Conservation (phyloP, 2,888 invertebrate genomes). For the Drosophila robusta region DNA sequence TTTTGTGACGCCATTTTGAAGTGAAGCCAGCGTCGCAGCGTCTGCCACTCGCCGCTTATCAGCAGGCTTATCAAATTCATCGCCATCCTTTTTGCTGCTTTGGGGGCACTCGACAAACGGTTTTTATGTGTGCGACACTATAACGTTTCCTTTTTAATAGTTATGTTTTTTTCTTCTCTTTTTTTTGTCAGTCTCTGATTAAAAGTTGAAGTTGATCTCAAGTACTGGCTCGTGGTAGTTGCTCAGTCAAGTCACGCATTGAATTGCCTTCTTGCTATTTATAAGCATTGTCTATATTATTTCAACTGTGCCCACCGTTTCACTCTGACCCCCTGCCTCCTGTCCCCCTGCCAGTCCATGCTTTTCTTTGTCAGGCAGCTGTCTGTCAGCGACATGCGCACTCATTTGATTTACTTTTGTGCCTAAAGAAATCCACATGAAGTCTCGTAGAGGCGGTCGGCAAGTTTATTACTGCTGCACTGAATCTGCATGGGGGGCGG, state of each 20-base stretch:
- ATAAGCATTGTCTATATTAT: constrained; percentile 61
- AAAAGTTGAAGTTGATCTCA: constrained; percentile 70
- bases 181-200: constrained; percentile 71
- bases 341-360: background rate
- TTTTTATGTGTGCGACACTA: constrained; percentile 64
- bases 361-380: constrained; percentile 30
- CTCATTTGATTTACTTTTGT: constrained; percentile 72
- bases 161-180: constrained; percentile 40
- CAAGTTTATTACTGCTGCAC: constrained; percentile 58
- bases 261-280: constrained; percentile 67
- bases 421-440: constrained; percentile 53
- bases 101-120: constrained; percentile 42
- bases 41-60: constrained; percentile 58
- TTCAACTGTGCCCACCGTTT: background rate
- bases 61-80: constrained; percentile 78
- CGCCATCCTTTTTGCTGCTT: constrained; percentile 37
- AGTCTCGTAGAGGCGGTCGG: constrained; percentile 8
- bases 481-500: constrained; percentile 4
- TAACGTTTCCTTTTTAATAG: constrained; percentile 67
- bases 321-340: background rate
- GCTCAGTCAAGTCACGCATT: constrained; percentile 74
- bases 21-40: constrained; percentile 44
- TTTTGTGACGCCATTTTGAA: constrained; percentile 80
- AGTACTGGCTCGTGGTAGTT: constrained; percentile 63
- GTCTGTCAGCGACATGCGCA: constrained; percentile 68